Base-by-base conservation (phyloP, 2,113 vertebrate species). In the Genyomyrus donnyi region DNA sequence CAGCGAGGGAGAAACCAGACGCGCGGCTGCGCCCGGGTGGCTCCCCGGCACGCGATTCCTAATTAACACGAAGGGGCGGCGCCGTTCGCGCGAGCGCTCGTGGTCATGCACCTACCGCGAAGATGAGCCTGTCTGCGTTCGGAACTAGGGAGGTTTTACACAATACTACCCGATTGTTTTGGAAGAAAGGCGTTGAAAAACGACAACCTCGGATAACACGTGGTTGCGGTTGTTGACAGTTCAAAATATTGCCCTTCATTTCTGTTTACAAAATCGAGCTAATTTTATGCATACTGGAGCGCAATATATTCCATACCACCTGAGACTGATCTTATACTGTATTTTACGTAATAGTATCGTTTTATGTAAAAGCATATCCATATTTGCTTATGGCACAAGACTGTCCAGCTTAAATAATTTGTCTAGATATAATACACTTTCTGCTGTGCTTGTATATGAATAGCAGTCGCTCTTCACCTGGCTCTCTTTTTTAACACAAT, bases 111-210 rank as follows among this genome's bases (percentile, higher is more conserved):
- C 80, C 80, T 45, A 74, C 90, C 93, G 88, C 93, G 90, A 27
- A 91, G 91, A 91, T 94, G 92, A 93, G 83, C 49, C 45, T 56
- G 49, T 46, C 31, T 83, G 21, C 49, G 46, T 9, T 24, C 19
- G 4, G 58, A 15, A 85, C 53, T n/a, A 48, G 46, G 66, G 53
- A 46, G 62, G 49, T 5, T 21, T 0, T 0, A 70, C 3, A 39
- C 39, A 39, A 39, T 39, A 39, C 92, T 94, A 93, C 93, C 95
- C 92, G 92, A 93, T 93, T 94, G 91, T 91, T 89, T 92, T 93
- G 92, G 92, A 91, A 91, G 24, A 87, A 90, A 39, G 90, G 91
- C 85, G 92, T 50, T 86, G 80, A 10, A 45, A 35, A 24, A 46
- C n/a, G 27, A 66, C 88, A 50, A 15, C n/a, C n/a, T 83, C 66